Conservation (phyloP, 2,888 invertebrate species). For the Cerastis leucographa region DNA sequence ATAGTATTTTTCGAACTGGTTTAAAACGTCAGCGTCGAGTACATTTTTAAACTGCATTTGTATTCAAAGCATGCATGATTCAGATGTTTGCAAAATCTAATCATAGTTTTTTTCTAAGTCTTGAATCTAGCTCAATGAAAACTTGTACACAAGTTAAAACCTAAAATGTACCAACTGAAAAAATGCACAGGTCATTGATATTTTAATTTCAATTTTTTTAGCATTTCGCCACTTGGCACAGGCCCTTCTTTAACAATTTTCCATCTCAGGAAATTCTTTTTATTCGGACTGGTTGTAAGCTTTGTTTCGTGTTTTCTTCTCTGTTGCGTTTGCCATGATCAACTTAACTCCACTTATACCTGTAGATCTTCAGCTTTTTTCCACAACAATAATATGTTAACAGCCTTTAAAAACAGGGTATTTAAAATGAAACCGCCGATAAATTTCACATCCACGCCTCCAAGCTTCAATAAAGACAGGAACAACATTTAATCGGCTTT, state of each 20-base stretch:
- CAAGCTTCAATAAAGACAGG: constrained; percentile 16
- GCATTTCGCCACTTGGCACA: background rate
- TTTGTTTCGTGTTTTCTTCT: background rate
- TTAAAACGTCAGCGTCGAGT: background rate
- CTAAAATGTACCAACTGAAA: background rate
- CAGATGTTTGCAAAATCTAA: constrained; percentile 14
- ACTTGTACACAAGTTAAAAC: background rate
- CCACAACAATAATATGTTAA: background rate
- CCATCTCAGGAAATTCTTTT: background rate
- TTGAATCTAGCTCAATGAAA: constrained; percentile 24
- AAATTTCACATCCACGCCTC: constrained; percentile 5
- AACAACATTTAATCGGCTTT: constrained; percentile 4
- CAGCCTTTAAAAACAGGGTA: constrained; percentile 4
- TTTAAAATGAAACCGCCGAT: constrained; percentile 16
- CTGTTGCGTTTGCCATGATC: background rate
- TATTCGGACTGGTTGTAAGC: background rate
- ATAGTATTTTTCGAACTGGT: constrained; percentile 11
- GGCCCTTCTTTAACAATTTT: background rate
- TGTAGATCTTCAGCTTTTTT: background rate
- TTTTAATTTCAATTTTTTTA: constrained; percentile 3
- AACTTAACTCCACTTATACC: background rate
- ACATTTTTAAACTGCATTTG: constrained; percentile 25
- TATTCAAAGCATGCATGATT: constrained; percentile 29
- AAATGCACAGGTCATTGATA: background rate
- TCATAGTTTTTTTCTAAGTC: constrained; percentile 3